Conservation (phyloP, 2,888 invertebrate species). For the Aradus depressus region DNA sequence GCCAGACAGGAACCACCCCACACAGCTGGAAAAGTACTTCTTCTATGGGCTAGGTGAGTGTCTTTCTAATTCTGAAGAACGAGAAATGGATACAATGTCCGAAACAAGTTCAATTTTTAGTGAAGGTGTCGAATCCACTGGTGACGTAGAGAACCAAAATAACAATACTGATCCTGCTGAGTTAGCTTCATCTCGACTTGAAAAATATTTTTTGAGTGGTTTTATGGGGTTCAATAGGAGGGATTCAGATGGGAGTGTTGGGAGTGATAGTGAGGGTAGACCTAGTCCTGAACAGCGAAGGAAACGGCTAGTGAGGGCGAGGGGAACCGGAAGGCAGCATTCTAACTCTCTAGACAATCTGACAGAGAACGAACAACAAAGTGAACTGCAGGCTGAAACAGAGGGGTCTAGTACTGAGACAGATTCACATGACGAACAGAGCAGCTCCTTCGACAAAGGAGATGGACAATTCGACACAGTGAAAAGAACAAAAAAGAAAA, state of each 20-base stretch:
- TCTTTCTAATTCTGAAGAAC: constrained; percentile 41
- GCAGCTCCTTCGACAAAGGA: constrained; percentile 49
- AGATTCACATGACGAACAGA: constrained; percentile 53
- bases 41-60: constrained; percentile 75
- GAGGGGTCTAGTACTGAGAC: constrained; percentile 57
- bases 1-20: constrained; percentile 50
- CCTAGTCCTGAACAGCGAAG: constrained; percentile 78
- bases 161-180: constrained; percentile 48
- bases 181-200: constrained; percentile 69
- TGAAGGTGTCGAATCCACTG: constrained; percentile 65
- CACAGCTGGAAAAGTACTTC: constrained; percentile 82
- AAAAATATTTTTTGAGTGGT: constrained; percentile 79
- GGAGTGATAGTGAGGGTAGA: constrained; percentile 79
- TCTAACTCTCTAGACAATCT: constrained; percentile 72
- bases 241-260: constrained; percentile 76
- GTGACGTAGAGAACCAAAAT: constrained; percentile 37
- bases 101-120: constrained; percentile 77
- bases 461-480: constrained; percentile 71
- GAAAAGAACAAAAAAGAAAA: constrained; percentile 72
- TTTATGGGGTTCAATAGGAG: constrained; percentile 66
- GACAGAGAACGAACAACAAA: constrained; percentile 44
- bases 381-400: constrained; percentile 45
- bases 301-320: constrained; percentile 66
- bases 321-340: constrained; percentile 72
- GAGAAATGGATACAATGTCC: constrained; percentile 42